These are phyloP conservation scores for Augiades crinisus DNA, from an alignment of 2,888 invertebrate species.

Conservation along the genomic window DNA sequence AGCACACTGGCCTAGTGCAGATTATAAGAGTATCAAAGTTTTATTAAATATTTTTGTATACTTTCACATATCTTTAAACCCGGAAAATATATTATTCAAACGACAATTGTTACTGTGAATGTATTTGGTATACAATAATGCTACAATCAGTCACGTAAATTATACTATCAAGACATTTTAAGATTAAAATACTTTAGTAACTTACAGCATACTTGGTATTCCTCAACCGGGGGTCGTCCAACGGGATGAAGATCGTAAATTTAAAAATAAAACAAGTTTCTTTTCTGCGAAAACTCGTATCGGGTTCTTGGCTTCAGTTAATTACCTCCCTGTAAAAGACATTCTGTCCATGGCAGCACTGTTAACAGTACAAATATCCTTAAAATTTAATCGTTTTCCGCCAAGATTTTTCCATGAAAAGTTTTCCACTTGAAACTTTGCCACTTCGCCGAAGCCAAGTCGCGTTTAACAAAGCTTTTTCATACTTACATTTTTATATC, in stretches of 20 bases:
- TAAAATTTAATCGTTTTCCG: conserved; percentile 77
- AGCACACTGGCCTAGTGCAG: no score
- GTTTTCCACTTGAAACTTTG: conserved; percentile 81
- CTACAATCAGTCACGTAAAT: no score
- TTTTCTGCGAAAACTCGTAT: conserved; percentile 18
- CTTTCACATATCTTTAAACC: no score
- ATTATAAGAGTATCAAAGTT: no score
- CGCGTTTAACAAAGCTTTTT: conserved; percentile 80
- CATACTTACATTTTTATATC: conserved; percentile 79
- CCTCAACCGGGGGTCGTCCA: not conserved
- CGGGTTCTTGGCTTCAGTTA: conserved; percentile 27
- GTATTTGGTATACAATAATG: no score
- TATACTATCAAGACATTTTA: not conserved
- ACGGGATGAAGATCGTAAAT: conserved; percentile 15
- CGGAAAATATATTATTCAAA: no score
- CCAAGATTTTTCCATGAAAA: conserved; percentile 78
- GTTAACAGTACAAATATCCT: conserved; percentile 73
- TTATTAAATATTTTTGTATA: no score
- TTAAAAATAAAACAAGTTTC: conserved; percentile 19
- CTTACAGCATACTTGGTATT: not conserved
- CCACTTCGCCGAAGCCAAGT: conserved; percentile 76
- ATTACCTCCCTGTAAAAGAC: conserved; percentile 42
- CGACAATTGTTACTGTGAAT: no score
- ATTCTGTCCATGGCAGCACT: conserved; percentile 49
- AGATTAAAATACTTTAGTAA: not conserved